Evolutionary conservation across 2,888 invertebrate species (phyloP), one percentile per base, ranked within the genome.

Genomic region (Caenorhabditis sinica): DNA sequence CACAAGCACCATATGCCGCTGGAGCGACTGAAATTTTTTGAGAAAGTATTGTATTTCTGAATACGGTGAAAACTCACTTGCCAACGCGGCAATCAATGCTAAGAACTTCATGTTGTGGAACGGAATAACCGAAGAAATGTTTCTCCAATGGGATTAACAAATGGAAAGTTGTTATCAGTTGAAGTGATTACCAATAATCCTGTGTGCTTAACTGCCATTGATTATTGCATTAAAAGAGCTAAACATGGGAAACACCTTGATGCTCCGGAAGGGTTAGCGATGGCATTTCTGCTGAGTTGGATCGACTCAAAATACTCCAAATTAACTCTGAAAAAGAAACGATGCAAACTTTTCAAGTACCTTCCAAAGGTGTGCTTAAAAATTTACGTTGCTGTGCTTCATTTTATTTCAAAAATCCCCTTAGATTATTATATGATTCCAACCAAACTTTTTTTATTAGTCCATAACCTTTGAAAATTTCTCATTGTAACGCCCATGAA

Each of bases 181-280:
- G 63, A 75, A 63, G 63, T 63, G 82, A 82, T 82, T 82, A 82
- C 33, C 33, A 45, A 75, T 82, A 75, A 82, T 82, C 63, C 58
- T 69, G n/a, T 43, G 43, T 28, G 20, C 63, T 51, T 63, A 56
- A 28, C n/a, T 58, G 49, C 23, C 36, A 68, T 56, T 68, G 30
- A 60, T 58, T 61, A 33, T 61, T 81, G 25, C 43, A 69, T 71
- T 71, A 45, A 43, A 60, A 56, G n/a, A 5, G 30, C 30, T 33
- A 63, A 71, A 51, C 58, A 33, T n/a, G 43, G 28, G 9, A 61
- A 79, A 66, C 30, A 58, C 58, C 43, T 60, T n/a, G 13, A 13
- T 30, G 30, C n/a, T 17, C 45, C 58, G 58, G 58, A 68, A 76
- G n/a, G 23, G 56, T 56, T 60, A 33, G 8, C 17, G 30, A 30